Base-by-base conservation (phyloP, 2,113 vertebrate genomes). In the Trichomycterus rosablanca region DNA sequence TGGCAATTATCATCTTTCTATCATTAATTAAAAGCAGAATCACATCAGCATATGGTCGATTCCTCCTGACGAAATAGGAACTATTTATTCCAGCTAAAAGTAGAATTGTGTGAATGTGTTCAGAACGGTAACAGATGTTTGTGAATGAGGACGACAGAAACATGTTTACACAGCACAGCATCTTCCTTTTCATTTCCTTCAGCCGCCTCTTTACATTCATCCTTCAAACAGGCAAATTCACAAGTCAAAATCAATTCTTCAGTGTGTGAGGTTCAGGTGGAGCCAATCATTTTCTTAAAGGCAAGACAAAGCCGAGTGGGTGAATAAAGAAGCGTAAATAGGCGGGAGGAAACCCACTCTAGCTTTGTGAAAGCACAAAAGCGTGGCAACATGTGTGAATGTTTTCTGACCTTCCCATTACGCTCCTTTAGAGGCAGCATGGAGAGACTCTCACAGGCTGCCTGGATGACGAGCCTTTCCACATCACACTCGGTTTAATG, bases 371-470 rank as follows among this genome's bases (percentile, higher is more conserved):
- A 49, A 32, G 20, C 40, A 32, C 67, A 54, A 55, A 48, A 59
- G 55, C 18, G 23, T 30, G 42, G 42, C 42, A 64, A 52, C 60
- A 54, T 65, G 61, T 59, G 61, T 65, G 67, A 59, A 59, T 70
- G 61, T 65, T 59, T 70, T 70, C 61, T 70, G 67, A 65, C 67
- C 67, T 70, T 70, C 55, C 55, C 67, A 53, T 59, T 44, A 35
- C 46, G 39, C 43, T 52, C 56, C 56, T 63, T 48, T 70, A 64
- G 56, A 59, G 30, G 30, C 30, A 0, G 23, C 5, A 35, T 64
- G 61, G 62, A 70, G 67, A 64, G 67, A 30, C 67, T 53, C 67
- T 70, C 16, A 70, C 46, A 59, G 54, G n/a, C 40, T 12, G 62
- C 34, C 51, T 56, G 51, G 18, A 45, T 49, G 54, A 57, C 42